Conservation (phyloP, 2,888 invertebrate species). For the Eumerus sabulonum region DNA sequence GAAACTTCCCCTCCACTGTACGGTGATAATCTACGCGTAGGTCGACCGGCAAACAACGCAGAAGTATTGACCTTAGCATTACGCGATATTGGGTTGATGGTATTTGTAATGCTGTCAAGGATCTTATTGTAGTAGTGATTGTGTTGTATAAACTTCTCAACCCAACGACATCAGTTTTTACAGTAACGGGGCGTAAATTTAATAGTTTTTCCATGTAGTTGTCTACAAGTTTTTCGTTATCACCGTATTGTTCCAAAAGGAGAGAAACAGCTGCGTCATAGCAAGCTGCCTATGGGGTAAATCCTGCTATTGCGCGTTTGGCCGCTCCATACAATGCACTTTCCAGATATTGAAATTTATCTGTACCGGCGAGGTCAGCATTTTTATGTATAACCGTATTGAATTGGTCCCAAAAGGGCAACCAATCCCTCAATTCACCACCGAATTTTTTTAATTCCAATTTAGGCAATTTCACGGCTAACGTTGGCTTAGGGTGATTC, state of each 20-base stretch:
- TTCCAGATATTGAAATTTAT: slow-evolving; percentile 39
- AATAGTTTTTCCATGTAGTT: slow-evolving; percentile 1
- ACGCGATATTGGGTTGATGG: slow-evolving; percentile 26
- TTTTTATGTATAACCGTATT: slow-evolving; percentile 27
- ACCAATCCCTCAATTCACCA: too few relatives aligned
- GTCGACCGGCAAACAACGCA: slow-evolving; percentile 11
- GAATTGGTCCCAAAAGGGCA: too few relatives aligned
- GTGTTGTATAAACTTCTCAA: slow-evolving; percentile 33
- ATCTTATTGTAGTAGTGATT: slow-evolving; percentile 2
- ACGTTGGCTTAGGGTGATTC: too few relatives aligned
- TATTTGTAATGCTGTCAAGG: not conserved
- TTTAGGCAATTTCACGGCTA: too few relatives aligned
- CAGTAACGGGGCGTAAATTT: slow-evolving; percentile 7
- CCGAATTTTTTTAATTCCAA: too few relatives aligned
- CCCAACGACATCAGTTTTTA: slow-evolving; percentile 11
- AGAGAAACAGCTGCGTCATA: slow-evolving; percentile 28
- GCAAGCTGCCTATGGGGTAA: slow-evolving; percentile 30
- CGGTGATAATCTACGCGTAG: slow-evolving; percentile 24
- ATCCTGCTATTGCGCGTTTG: slow-evolving; percentile 14
- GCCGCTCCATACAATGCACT: slow-evolving; percentile 4
- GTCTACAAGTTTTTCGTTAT: not conserved
- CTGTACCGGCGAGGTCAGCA: slow-evolving; percentile 6
- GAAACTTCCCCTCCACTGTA: not conserved
- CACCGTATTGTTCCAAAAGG: slow-evolving; percentile 35
- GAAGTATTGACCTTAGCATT: slow-evolving; percentile 31